Base-by-base conservation (phyloP, 2,888 invertebrate species). In the Agrochola lota region DNA sequence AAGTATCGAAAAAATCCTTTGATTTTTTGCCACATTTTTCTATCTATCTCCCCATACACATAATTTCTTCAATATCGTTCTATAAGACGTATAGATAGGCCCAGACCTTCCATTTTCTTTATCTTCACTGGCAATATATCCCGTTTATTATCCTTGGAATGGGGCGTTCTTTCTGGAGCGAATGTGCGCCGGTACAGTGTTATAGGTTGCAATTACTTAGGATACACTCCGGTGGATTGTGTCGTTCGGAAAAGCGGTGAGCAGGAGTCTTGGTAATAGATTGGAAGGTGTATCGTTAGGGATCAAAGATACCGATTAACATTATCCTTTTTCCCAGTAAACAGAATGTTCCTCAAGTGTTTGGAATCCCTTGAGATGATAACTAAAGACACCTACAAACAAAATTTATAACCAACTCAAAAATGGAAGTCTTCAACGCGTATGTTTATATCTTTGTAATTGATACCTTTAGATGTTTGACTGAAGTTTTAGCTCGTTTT, bases 141-240 rank as follows among this genome's bases (percentile, higher is more conserved):
- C 74, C 35, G 72, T 84, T 84, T 86, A 84, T 84, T 84, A 86
- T 86, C 80, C 84, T 79, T 75, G 67, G 59, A 79, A 84, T 70
- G 84, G 85, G 43, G 86, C 73, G 67, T 75, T 79, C 80, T 86
- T 84, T 78, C 86, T 84, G 72, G 73, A 71, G 71, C 74, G 62
- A 84, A 83, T 78, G 86, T 78, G 63, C 86, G 71, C 20, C 63
- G 70, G 66, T 75, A 86, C 87, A 86, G 59, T 75, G 84, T 84
- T 84, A 86, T 86, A 73, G 80, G 70, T 66, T 75, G 87, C 87
- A 86, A 84, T 84, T 84, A 84, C 84, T 84, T 86, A 84, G 79
- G 80, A 23, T 43, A 78, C 80, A 66, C 73, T 86, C 67, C 20
- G 60, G 63, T 35, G 74, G 83, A 83, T 86, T 75, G 87, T 79